Conservation (phyloP, 2,113 vertebrate genomes). For the Urocynchramus pylzowi region DNA sequence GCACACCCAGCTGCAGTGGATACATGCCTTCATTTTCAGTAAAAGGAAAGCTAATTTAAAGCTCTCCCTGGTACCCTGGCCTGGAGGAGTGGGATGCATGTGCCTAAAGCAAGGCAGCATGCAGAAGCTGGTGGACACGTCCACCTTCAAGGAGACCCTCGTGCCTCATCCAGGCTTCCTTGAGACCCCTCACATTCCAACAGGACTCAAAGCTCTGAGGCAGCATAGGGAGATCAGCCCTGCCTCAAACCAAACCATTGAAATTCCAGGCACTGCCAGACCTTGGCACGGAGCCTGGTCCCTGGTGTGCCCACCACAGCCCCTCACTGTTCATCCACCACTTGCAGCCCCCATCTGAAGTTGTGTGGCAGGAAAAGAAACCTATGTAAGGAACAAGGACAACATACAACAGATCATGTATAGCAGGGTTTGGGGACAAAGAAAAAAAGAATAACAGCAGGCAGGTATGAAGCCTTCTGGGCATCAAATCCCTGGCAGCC, state of each 20-base stretch:
- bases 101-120: not conserved
- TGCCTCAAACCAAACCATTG: fast-evolving
- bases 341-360: not conserved
- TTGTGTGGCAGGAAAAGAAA: not conserved
- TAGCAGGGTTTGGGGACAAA: not conserved
- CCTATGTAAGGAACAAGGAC: not conserved
- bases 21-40: not conserved
- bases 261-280: not conserved
- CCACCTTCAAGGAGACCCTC: not conserved
- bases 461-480: not conserved
- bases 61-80: not conserved
- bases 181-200: fast-evolving
- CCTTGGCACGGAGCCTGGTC: fast-evolving
- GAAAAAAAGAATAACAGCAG: not conserved
- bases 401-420: not conserved
- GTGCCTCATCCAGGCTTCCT: fast-evolving
- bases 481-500: not conserved
- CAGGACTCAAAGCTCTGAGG: not conserved
- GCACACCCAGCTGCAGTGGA: not conserved
- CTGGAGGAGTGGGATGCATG: fast-evolving
- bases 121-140: fast-evolving
- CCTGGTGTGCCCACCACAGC: not conserved
- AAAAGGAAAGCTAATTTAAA: not conserved
- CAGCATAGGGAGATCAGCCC: fast-evolving
- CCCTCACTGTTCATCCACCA: not conserved